A percentile compares a stretch with the other conserved stretches of the same genome.
Evolutionary conservation across 2,113 vertebrate genomes (phyloP).

Genomic region (Microtus montanus): DNA sequence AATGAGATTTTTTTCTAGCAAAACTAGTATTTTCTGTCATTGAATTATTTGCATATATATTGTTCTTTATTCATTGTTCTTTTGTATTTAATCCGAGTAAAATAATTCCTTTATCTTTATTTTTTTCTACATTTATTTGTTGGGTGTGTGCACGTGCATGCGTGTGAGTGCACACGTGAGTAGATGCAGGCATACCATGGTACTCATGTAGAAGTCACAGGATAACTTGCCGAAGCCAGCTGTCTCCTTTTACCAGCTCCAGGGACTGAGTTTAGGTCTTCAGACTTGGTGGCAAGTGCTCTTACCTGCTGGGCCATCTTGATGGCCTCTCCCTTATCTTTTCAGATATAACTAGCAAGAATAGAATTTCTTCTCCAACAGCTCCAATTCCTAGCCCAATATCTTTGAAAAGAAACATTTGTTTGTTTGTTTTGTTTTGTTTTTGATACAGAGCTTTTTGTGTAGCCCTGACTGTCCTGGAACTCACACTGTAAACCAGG

Average conservation of each 20-base stretch:
- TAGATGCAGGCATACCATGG: too few species aligned
- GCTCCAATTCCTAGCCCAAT: conserved; percentile 43
- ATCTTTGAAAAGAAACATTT: conserved; percentile 39
- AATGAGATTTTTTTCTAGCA: neutral
- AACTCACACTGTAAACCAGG: neutral
- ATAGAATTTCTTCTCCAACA: neutral
- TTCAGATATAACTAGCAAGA: conserved; percentile 18
- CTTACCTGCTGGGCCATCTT: neutral
- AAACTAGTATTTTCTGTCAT: conserved; percentile 38
- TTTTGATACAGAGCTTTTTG: neutral
- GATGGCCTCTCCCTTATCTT: neutral
- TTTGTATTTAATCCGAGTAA: conserved; percentile 56
- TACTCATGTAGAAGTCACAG: neutral
- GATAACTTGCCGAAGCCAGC: neutral
- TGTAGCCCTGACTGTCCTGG: neutral
- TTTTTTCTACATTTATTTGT: neutral
- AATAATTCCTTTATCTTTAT: conserved; percentile 44
- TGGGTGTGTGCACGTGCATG: neutral
- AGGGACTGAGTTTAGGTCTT: neutral
- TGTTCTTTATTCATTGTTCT: conserved; percentile 49
- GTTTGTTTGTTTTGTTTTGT: neutral
- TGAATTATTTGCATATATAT: conserved; percentile 55
- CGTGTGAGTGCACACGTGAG: neutral
- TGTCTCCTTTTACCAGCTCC: neutral
- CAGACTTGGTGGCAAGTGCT: too few species aligned